Conservation (phyloP, 2,113 vertebrate genomes). For the Phycodurus eques region DNA sequence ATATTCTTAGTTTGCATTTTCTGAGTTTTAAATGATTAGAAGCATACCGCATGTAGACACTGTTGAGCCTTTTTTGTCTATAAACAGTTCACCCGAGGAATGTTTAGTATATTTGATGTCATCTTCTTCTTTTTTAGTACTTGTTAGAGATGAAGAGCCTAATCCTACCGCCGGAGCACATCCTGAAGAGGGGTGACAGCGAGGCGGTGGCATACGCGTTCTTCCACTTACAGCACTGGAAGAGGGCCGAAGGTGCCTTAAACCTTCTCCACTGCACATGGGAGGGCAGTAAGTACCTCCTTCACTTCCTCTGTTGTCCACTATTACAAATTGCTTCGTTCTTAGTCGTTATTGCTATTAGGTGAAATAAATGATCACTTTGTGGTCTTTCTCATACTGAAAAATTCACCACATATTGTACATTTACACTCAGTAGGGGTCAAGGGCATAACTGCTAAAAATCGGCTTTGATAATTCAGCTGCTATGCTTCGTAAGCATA, state of each 20-base stretch:
- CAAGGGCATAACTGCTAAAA: background rate
- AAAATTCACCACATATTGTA: background rate
- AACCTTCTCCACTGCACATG: conserved; percentile 96
- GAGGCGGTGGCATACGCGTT: conserved; percentile 97
- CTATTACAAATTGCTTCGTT: background rate
- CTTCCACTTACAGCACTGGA: conserved; percentile 99
- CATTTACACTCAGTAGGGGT: background rate
- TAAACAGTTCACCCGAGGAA: background rate
- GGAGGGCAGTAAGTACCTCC: conserved; percentile 91
- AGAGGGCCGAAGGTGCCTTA: conserved; percentile 94
- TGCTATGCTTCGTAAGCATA: too few relatives aligned
- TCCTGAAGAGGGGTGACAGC: conserved; percentile 96
- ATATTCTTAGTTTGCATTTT: too few relatives aligned
- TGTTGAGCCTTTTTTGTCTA: background rate
- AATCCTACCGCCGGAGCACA: conserved; percentile 97
- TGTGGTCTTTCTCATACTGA: background rate
- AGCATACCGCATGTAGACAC: background rate
- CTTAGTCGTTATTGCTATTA: background rate
- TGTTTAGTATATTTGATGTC: background rate
- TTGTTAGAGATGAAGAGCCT: conserved; percentile 99
- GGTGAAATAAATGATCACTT: background rate
- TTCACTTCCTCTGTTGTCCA: background rate
- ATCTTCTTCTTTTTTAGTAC: conserved; percentile 75
- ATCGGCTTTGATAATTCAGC: background rate
- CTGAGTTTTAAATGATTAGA: background rate